A percentile compares a stretch with the other conserved stretches of the same genome.
phyloP scores from a whole-genome alignment of 2,888 invertebrate genomes.

The Acleris cristana region DNA sequence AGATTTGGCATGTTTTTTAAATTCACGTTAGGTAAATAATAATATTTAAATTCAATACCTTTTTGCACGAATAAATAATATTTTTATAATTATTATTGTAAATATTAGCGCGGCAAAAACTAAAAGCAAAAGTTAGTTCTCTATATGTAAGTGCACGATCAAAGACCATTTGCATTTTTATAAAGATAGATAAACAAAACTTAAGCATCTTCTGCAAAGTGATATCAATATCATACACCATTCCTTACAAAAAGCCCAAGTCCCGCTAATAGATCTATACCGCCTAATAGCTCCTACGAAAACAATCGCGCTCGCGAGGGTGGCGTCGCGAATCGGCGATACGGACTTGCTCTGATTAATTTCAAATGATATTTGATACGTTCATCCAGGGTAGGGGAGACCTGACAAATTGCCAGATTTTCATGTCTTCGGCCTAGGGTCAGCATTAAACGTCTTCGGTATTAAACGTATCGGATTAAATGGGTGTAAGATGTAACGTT shows the following conservation, averaged over 20 bases:
- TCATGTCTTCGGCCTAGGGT: conserved; percentile 54
- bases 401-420: conserved; percentile 77
- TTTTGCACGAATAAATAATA: too few relatives aligned
- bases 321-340: conserved; percentile 40
- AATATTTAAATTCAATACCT: too few relatives aligned
- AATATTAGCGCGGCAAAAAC: too few relatives aligned
- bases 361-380: conserved; percentile 79
- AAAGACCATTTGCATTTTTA: too few relatives aligned
- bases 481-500: conserved; percentile 25
- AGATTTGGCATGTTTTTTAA: too few relatives aligned
- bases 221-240: not conserved
- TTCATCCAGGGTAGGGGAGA: conserved; percentile 67
- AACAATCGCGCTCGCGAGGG: conserved; percentile 30
- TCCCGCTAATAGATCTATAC: conserved; percentile 2
- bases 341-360: conserved; percentile 69
- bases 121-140: too few relatives aligned
- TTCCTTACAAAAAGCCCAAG: not conserved
- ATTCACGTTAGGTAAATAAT: too few relatives aligned
- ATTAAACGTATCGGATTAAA: conserved; percentile 61
- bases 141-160: too few relatives aligned
- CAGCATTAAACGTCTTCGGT: conserved; percentile 64
- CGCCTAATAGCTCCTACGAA: conserved; percentile 26
- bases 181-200: too few relatives aligned
- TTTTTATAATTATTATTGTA: too few relatives aligned
- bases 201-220: not conserved